A percentile compares a stretch with the other conserved stretches of the same genome.
phyloP scores from a whole-genome alignment of 2,888 invertebrate genomes.

The Eubasilissa splendida region DNA sequence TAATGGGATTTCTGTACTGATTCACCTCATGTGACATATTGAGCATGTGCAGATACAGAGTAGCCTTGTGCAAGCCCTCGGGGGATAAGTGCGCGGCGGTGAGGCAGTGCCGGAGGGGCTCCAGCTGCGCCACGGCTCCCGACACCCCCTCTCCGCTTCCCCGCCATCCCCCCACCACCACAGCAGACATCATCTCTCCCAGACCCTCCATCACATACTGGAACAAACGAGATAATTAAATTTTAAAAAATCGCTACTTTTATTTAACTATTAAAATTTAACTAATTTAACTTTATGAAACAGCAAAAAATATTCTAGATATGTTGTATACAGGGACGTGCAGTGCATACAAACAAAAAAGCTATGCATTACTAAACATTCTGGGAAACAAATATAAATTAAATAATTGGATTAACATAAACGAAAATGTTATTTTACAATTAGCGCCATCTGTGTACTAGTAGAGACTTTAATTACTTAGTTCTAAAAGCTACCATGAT shows the following conservation, averaged over 20 bases:
- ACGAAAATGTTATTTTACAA: no score
- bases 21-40: slow-evolving; percentile 82
- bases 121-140: slow-evolving; percentile 61
- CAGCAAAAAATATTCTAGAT: no score
- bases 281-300: neutral
- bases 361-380: no score
- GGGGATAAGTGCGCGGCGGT: slow-evolving; percentile 68
- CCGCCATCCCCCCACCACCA: slow-evolving; percentile 66
- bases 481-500: no score
- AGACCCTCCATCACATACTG: slow-evolving; percentile 94
- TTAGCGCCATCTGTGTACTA: no score
- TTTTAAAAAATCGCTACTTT: neutral
- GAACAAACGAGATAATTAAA: slow-evolving; percentile 58
- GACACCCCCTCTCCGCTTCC: slow-evolving; percentile 55
- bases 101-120: slow-evolving; percentile 67
- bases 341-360: no score
- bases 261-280: neutral
- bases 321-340: no score
- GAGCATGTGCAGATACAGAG: slow-evolving; percentile 90
- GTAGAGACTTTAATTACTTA: no score
- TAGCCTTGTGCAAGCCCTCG: slow-evolving; percentile 84
- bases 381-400: no score
- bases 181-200: slow-evolving; percentile 86
- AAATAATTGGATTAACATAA: no score
- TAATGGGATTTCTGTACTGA: no score